A percentile compares a stretch with the other conserved stretches of the same genome.
phyloP scores from a whole-genome alignment of 2,888 invertebrate species.

The Cremastinae sp. region DNA sequence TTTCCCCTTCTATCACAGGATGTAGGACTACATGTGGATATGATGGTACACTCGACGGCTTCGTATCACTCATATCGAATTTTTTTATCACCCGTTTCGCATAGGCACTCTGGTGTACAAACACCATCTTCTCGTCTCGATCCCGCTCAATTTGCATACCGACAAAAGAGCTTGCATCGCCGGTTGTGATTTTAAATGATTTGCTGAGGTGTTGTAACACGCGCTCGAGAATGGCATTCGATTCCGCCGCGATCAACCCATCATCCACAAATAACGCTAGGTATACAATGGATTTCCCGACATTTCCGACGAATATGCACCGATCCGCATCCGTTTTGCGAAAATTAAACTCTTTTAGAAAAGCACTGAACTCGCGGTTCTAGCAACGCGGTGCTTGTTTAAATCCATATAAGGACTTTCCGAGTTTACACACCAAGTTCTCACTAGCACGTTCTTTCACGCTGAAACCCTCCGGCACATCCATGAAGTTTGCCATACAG shows the following conservation, averaged over 20 bases:
- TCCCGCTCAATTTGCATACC: slow-evolving; percentile 52
- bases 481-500: slow-evolving; percentile 32
- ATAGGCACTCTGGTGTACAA: slow-evolving; percentile 55
- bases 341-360: slow-evolving; percentile 31
- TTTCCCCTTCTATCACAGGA: slow-evolving; percentile 33
- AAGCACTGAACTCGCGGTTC: slow-evolving; percentile 61
- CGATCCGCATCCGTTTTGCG: neutral
- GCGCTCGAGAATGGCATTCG: neutral
- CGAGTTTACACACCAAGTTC: slow-evolving; percentile 54
- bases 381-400: slow-evolving; percentile 67
- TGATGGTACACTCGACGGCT: slow-evolving; percentile 48
- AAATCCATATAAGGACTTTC: slow-evolving; percentile 67
- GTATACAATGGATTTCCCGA: neutral
- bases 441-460: neutral
- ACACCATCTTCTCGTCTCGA: slow-evolving; percentile 15
- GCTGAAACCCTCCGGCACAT: slow-evolving; percentile 23
- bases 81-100: slow-evolving; percentile 40
- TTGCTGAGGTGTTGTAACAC: slow-evolving; percentile 5
- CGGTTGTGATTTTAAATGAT: slow-evolving; percentile 45
- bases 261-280: slow-evolving; percentile 65
- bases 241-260: slow-evolving; percentile 53
- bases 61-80: slow-evolving; percentile 50
- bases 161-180: slow-evolving; percentile 43
- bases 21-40: slow-evolving; percentile 54
- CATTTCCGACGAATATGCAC: neutral